Evolutionary conservation across 2,888 invertebrate species (phyloP), one percentile per base, ranked within the genome.

Genomic region (Mesorhabditis belari): DNA sequence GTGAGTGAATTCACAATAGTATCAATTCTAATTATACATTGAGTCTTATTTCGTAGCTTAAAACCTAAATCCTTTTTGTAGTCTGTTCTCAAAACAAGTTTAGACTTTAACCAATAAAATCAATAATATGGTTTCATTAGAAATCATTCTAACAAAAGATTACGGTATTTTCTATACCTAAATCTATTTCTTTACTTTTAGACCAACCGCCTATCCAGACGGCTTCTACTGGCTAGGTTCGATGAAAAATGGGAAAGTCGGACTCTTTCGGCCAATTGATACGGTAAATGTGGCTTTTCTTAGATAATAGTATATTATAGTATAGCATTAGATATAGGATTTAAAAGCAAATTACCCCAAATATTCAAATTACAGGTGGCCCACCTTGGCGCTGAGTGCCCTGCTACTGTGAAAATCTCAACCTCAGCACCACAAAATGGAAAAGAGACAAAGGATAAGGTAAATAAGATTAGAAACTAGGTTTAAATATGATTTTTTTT

Each of bases 181-280:
- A n/a, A n/a, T n/a, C n/a, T n/a, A 35, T 35, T 58, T 12, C 5
- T 49, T 23, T 62, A 44, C 19, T 35, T 69, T 57, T 58, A 78
- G 75, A 23, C 77, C 78, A 5, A 56, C 57, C 21, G 68, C 66
- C 53, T 77, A 74, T 44, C 75, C 75, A 4, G 75, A 80, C 55
- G 77, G 76, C 5, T 73, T 75, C 62, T 78, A 90, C 70, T 98
- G 96, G 95, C 92, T 91, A 79, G 96, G 96, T 0, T 90, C 90
- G 0, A 82, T 91, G 23, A 87, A 88, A 53, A 89, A 88, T 70
- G 94, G 95, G 0, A 63, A 61, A 54, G 59, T 64, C 2, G 71
- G 71, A 3, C 57, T 69, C 3, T 71, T 71, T 62, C 63, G 69
- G 19, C 71, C 71, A 3, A 60, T 66, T 0, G 71, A 71, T 26